Conservation (phyloP, 2,797 vertebrate genomes). For the Carapus acus region DNA sequence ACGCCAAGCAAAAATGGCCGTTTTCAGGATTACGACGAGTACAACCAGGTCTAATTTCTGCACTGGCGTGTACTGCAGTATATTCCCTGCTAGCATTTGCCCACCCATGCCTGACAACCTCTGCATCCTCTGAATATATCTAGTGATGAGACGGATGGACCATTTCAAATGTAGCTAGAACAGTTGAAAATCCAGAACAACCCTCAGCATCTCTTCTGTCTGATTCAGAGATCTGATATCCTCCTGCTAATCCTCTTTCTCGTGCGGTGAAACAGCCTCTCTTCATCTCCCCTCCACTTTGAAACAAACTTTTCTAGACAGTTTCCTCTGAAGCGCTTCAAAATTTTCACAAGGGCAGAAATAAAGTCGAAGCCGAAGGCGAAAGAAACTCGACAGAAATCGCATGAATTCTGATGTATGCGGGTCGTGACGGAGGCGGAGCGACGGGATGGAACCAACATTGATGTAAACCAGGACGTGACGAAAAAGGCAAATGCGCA, state of each 20-base stretch:
- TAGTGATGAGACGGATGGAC: neutral
- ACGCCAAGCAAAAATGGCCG: neutral
- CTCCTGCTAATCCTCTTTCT: too few relatives aligned
- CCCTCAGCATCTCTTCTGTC: neutral
- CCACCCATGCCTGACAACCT: neutral
- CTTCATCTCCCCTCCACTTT: slow-evolving; percentile 4
- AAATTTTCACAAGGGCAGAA: slow-evolving; percentile 12
- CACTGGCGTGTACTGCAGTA: neutral
- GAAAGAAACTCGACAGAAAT: too few relatives aligned
- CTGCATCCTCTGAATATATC: neutral
- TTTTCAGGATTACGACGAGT: neutral
- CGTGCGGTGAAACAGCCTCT: slow-evolving; percentile 3
- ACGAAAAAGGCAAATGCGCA: neutral
- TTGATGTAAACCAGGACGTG: too few relatives aligned
- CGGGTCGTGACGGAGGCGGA: too few relatives aligned
- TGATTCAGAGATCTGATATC: neutral
- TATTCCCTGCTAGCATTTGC: neutral
- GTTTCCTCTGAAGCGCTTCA: slow-evolving; percentile 17
- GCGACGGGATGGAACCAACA: too few relatives aligned
- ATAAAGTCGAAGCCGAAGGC: too few relatives aligned
- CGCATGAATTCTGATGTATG: too few relatives aligned
- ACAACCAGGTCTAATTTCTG: neutral
- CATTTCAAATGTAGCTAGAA: neutral
- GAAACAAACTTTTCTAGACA: too few relatives aligned
- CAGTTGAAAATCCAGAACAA: neutral